Conservation (phyloP, 2,888 invertebrate genomes). For the Sminthurides aquaticus region DNA sequence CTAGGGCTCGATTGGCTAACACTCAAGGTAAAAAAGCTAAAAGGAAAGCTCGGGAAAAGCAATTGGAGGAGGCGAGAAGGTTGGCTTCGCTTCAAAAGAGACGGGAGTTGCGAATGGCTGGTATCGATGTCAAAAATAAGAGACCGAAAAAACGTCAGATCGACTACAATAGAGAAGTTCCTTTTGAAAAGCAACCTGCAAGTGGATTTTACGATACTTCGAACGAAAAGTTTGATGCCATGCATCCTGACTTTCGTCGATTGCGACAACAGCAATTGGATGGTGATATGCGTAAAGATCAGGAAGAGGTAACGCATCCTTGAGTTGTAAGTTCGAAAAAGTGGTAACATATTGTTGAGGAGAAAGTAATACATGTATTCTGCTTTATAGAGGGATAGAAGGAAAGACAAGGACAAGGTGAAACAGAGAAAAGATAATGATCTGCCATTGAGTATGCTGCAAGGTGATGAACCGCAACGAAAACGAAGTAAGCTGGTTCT, state of each 20-base stretch:
- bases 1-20: constrained; percentile 93
- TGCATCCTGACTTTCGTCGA: constrained; percentile 80
- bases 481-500: constrained; percentile 93
- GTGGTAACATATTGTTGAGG: no score
- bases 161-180: constrained; percentile 94
- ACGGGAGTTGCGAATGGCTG: constrained; percentile 93
- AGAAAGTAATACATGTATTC: constrained; percentile 2
- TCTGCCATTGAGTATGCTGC: constrained; percentile 80
- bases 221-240: constrained; percentile 76
- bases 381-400: constrained; percentile 65
- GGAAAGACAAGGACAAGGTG: constrained; percentile 89
- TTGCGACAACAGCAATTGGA: constrained; percentile 88
- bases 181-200: constrained; percentile 91
- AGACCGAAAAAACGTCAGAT: constrained; percentile 67
- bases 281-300: constrained; percentile 80
- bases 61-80: constrained; percentile 92
- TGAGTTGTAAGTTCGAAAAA: no score
- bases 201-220: constrained; percentile 92
- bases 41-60: constrained; percentile 92
- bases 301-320: constrained; percentile 63
- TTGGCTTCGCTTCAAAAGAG: constrained; percentile 91
- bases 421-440: constrained; percentile 95
- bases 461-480: constrained; percentile 78
- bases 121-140: constrained; percentile 58
- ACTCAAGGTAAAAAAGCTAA: constrained; percentile 95